phyloP scores from a whole-genome alignment of 2,113 vertebrate species.

The Muntiacus muntjak region DNA sequence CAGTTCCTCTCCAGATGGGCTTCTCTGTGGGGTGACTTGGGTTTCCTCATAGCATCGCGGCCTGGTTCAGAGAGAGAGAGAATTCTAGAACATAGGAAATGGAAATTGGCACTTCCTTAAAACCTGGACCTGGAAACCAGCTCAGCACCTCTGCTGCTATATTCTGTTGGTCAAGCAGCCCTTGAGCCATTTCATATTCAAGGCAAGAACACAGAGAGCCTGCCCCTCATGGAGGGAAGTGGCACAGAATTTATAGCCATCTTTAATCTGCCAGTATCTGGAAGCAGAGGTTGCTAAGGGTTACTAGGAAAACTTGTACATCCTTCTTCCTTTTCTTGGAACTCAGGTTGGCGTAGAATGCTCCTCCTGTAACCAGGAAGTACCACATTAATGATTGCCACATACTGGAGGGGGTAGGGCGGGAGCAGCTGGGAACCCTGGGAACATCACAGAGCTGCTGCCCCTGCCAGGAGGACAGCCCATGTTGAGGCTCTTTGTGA shows the following conservation, averaged over 20 bases:
- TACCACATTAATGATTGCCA: background rate
- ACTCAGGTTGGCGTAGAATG: background rate
- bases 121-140: background rate
- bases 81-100: background rate
- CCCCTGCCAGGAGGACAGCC: fast-evolving
- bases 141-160: background rate
- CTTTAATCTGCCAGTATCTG: background rate
- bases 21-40: background rate
- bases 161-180: background rate
- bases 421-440: background rate
- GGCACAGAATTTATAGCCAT: background rate
- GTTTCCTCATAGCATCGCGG: background rate
- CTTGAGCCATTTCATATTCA: background rate
- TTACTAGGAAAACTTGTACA: background rate
- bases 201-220: background rate
- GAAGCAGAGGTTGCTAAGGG: background rate
- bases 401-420: fast-evolving
- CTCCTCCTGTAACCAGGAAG: background rate
- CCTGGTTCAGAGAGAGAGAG: background rate
- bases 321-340: background rate
- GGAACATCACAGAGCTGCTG: background rate
- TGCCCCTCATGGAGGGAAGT: fast-evolving
- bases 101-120: background rate
- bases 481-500: background rate
- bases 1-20: fast-evolving